phyloP scores from a whole-genome alignment of 2,797 vertebrate species.

The Champsocephalus gunnari region DNA sequence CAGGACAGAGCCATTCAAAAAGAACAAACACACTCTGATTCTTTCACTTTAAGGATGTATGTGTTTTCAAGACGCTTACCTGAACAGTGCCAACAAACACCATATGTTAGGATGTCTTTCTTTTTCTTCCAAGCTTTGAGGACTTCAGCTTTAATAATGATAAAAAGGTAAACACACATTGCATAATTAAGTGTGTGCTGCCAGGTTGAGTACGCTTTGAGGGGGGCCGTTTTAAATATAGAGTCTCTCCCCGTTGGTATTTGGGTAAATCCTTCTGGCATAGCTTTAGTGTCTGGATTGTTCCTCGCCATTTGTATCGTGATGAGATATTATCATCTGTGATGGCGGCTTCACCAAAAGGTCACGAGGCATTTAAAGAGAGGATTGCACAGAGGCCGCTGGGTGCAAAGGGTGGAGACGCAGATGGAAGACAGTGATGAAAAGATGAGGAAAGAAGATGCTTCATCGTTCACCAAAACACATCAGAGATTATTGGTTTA shows the following conservation, averaged over 20 bases:
- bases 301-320: slow-evolving; percentile 50
- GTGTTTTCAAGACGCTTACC: slow-evolving; percentile 41
- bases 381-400: slow-evolving; percentile 46
- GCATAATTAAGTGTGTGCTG: slow-evolving; percentile 10
- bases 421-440: slow-evolving; percentile 44
- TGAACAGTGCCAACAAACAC: slow-evolving; percentile 58
- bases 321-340: slow-evolving; percentile 64
- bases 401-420: slow-evolving; percentile 44
- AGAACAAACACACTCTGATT: slow-evolving; percentile 44
- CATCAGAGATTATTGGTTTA: slow-evolving; percentile 12
- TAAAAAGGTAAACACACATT: slow-evolving; percentile 7
- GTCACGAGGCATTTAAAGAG: slow-evolving; percentile 59
- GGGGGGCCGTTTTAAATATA: slow-evolving; percentile 3
- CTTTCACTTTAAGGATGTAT: slow-evolving; percentile 29
- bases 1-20: slow-evolving; percentile 36
- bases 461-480: slow-evolving; percentile 18
- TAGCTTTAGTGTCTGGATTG: slow-evolving; percentile 37
- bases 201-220: slow-evolving; percentile 7
- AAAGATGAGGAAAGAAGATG: slow-evolving; percentile 16
- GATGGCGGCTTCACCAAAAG: slow-evolving; percentile 60
- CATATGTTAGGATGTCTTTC: slow-evolving; percentile 56
- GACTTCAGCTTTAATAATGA: slow-evolving; percentile 26
- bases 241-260: slow-evolving; percentile 16
- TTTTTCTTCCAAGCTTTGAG: slow-evolving; percentile 28
- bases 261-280: slow-evolving; percentile 46